Percentiles rank a stretch among this genome's conserved stretches.
Conservation (phyloP, 2,113 vertebrate genomes). For the Anseranas semipalmata region DNA sequence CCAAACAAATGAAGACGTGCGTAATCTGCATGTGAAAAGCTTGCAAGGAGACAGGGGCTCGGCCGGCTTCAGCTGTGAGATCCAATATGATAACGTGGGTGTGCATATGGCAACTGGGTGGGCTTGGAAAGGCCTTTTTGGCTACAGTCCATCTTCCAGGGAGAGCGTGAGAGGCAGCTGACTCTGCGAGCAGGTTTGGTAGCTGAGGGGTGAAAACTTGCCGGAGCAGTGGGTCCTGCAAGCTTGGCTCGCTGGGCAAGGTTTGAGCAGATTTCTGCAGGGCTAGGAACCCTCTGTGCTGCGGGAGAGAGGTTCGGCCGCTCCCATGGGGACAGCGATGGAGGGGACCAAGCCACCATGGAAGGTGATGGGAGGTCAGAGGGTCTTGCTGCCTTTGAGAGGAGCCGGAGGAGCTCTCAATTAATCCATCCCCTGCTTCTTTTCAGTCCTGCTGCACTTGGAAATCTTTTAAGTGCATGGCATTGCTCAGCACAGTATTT, state of each 20-base stretch:
- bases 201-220: neutral
- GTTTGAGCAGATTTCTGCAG: neutral
- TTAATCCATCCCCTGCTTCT: neutral
- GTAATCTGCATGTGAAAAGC: slow-evolving; percentile 43
- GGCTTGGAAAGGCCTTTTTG: neutral
- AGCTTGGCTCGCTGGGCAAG: neutral
- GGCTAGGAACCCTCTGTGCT: no score
- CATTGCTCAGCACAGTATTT: neutral
- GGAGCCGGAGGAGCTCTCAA: neutral
- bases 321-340: neutral
- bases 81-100: accelerated
- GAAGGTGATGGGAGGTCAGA: neutral
- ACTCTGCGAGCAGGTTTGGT: neutral
- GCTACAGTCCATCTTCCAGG: neutral
- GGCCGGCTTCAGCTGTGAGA: neutral
- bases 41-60: neutral
- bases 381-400: neutral
- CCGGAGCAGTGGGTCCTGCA: neutral
- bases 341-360: neutral
- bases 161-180: neutral
- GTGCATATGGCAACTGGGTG: neutral
- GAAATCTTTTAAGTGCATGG: neutral
- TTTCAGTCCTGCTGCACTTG: neutral
- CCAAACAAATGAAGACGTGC: neutral
- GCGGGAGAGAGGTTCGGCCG: neutral